phyloP scores from a whole-genome alignment of 2,797 vertebrate genomes.

The Carduelis carduelis region DNA sequence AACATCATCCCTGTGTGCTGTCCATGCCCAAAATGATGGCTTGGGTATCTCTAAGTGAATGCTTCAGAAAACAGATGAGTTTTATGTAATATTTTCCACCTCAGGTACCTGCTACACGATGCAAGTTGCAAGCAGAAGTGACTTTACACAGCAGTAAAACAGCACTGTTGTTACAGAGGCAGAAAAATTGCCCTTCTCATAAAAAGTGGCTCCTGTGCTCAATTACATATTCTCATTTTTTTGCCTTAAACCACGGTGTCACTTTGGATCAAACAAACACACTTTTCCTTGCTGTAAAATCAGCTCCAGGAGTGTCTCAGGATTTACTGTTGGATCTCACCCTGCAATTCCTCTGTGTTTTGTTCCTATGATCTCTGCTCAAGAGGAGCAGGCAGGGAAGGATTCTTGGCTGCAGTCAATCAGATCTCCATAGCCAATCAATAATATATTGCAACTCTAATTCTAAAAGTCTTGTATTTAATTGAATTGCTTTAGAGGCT shows the following conservation, averaged over 20 bases:
- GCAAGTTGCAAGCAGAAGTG: not conserved
- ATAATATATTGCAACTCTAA: not conserved
- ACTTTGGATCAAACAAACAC: not conserved
- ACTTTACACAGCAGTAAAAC: not conserved
- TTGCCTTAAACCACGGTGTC: not conserved
- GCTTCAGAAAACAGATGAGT: not conserved
- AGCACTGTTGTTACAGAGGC: not conserved
- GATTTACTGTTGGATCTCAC: not conserved
- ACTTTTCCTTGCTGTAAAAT: not conserved
- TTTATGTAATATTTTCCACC: not conserved
- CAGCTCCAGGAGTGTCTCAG: not conserved
- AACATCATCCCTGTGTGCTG: not conserved
- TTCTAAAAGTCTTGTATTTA: not conserved
- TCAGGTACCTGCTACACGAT: not conserved
- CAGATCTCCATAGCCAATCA: not conserved
- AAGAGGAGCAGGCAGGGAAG: not conserved
- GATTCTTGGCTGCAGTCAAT: not conserved
- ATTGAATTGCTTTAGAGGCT: not conserved
- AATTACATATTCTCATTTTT: not conserved
- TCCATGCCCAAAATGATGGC: not conserved
- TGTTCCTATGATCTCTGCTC: not conserved
- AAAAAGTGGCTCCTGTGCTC: not conserved
- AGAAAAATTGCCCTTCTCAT: not conserved
- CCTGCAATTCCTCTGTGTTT: not conserved
- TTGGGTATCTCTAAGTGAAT: not conserved